Evolutionary conservation across 2,113 vertebrate genomes (phyloP), one percentile per base, ranked within the genome.

Genomic region (Neolamprologus variostigma): DNA sequence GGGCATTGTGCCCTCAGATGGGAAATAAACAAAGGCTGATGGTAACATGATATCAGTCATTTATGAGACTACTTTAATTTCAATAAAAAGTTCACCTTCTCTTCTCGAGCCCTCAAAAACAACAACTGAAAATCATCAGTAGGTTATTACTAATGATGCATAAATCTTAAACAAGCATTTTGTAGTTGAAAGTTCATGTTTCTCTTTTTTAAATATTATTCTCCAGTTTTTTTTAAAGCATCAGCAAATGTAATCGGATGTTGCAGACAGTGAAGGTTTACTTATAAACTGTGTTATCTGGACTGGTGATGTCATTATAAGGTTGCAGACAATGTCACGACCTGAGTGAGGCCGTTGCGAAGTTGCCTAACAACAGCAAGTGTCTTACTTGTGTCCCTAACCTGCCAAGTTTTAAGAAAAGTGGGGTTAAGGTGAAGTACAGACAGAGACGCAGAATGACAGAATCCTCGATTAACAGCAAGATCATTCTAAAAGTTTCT

Each of bases 1-100:
- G 92, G 82, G 86, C 89, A 88, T 59, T 76, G 4, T 91, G 88
- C 83, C 92, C 92, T 78, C 83, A 83, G 68, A 81, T 13, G 3
- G 42, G 42, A 76, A 47, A 76, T 47, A 76, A 47, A 28, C 40
- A 28, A 47, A 12, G 42, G 42, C 9, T 45, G 21, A 45, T 50
- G 26, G 23, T 50, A 78, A 19, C 42, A 50, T 50, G 26, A 78
- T 50, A 17, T 31, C 14, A 19, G 14, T 76, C 42, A 76, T 76
- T 76, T 31, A 19, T 4, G 26, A 76, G 40, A 47, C 6, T 42
- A 16, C 21, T 50, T 47, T 47, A 28, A 28, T 45, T 73, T 26
- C 9, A 11, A 28, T 47, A 47, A 47, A 47, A 17, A 26, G 40
- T 7, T 47, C 14, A 47, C 40, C 23, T 76, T 28, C 40, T 19